Conservation (phyloP, 2,888 invertebrate genomes). For the Drosophila siamana region DNA sequence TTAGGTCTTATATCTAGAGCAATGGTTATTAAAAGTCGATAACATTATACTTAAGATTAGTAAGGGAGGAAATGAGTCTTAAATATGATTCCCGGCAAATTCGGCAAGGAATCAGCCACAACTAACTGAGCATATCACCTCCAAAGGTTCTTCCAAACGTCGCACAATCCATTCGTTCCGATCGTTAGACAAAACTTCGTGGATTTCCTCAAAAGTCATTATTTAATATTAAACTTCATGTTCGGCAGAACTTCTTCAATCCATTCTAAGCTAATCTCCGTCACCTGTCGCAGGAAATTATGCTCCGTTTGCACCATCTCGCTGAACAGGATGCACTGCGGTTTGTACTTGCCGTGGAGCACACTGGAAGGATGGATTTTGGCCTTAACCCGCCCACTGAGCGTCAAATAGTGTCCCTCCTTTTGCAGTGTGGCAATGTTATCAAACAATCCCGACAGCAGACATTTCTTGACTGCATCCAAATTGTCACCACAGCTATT, state of each 20-base stretch:
- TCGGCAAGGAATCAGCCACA: background rate
- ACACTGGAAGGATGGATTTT: slow-evolving; percentile 94
- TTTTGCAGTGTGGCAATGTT: slow-evolving; percentile 93
- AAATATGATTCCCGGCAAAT: background rate
- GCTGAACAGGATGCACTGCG: slow-evolving; percentile 91
- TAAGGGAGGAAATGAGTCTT: slow-evolving; percentile 9
- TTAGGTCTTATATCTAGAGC: slow-evolving; percentile 1
- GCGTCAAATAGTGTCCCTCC: slow-evolving; percentile 90
- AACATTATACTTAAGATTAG: slow-evolving; percentile 8
- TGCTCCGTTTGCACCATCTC: slow-evolving; percentile 95
- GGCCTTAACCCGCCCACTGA: slow-evolving; percentile 89
- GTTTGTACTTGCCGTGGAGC: slow-evolving; percentile 87
- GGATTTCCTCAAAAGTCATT: slow-evolving; percentile 21
- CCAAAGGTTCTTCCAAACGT: background rate
- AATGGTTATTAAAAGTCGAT: background rate
- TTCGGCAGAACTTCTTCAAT: slow-evolving; percentile 88
- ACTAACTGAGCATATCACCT: slow-evolving; percentile 1
- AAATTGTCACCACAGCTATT: slow-evolving; percentile 88
- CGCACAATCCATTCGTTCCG: background rate
- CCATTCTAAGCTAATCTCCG: slow-evolving; percentile 93
- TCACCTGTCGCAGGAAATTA: slow-evolving; percentile 92
- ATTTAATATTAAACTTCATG: slow-evolving; percentile 70
- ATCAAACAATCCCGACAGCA: slow-evolving; percentile 93
- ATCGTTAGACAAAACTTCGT: background rate
- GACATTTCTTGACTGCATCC: slow-evolving; percentile 91